These are phyloP conservation scores for Hemiprocne comata DNA, from an alignment of 2,113 vertebrate genomes.

Conservation along the genomic window DNA sequence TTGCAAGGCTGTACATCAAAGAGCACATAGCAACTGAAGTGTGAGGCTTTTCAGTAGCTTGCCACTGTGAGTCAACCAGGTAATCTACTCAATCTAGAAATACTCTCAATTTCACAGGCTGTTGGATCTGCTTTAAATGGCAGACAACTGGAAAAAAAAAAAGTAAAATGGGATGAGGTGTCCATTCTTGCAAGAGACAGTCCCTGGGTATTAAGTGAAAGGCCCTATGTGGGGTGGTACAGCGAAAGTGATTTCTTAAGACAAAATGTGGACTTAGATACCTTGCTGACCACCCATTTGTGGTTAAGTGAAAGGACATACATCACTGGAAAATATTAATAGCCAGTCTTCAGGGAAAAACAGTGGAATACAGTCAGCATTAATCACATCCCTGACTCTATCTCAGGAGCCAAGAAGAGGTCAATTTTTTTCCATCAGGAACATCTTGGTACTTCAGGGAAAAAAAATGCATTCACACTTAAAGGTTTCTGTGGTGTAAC, in stretches of 20 bases:
- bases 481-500: slow-evolving; percentile 67
- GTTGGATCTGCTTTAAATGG: not conserved
- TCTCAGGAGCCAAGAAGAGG: slow-evolving; percentile 57
- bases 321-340: slow-evolving; percentile 64
- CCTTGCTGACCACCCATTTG: slow-evolving; percentile 61
- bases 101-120: not conserved
- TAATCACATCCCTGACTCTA: slow-evolving; percentile 64
- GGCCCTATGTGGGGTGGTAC: not conserved
- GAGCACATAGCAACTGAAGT: not conserved
- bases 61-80: not conserved
- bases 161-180: not conserved
- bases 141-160: not conserved
- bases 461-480: slow-evolving; percentile 66
- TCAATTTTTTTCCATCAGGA: slow-evolving; percentile 61
- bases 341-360: slow-evolving; percentile 60
- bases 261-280: not conserved
- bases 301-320: slow-evolving; percentile 58
- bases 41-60: not conserved
- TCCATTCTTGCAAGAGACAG: not conserved
- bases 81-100: slow-evolving; percentile 20
- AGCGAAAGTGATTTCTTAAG: not conserved
- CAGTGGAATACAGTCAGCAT: slow-evolving; percentile 47
- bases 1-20: not conserved
- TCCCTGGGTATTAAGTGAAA: not conserved
- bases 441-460: slow-evolving; percentile 67